Evolutionary conservation across 2,113 vertebrate species (phyloP).

Genomic region (Gasterosteus aculeatus): DNA sequence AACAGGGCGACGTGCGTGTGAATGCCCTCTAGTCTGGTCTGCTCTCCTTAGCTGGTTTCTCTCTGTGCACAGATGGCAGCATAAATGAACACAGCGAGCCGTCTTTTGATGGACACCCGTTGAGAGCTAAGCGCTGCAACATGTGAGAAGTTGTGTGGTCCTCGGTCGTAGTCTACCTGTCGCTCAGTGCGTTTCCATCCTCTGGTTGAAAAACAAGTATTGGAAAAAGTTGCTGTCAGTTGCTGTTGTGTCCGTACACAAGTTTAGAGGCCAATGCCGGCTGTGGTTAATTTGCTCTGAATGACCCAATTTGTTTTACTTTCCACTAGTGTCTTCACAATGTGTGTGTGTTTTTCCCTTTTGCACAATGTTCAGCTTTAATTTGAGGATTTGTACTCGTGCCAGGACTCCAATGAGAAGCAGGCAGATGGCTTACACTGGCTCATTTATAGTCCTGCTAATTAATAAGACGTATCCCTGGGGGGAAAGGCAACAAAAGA

Average conservation of each 20-base stretch:
- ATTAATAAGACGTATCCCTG: not conserved
- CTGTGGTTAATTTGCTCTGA: not conserved
- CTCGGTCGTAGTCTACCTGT: not conserved
- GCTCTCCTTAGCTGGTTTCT: not conserved
- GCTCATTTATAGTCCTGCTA: conserved; percentile 1
- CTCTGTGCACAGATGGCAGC: not conserved
- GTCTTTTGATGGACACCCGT: not conserved
- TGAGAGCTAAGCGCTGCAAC: not conserved
- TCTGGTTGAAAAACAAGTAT: not conserved
- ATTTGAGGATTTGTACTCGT: not conserved
- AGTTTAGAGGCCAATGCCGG: not conserved
- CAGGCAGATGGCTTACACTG: conserved; percentile 6
- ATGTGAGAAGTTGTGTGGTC: not conserved
- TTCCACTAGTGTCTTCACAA: not conserved
- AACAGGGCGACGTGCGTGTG: not conserved
- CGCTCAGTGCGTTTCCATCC: not conserved
- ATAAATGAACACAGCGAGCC: not conserved
- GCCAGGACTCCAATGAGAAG: not conserved
- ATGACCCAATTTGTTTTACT: not conserved
- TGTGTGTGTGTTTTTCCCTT: not conserved
- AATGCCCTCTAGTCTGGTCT: not conserved
- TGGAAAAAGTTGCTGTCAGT: not conserved
- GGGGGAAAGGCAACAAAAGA: not conserved
- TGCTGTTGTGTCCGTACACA: not conserved
- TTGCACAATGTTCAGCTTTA: not conserved